Base-by-base conservation (phyloP, 1,140 invertebrate species). In the Anastatus disparis region DNA sequence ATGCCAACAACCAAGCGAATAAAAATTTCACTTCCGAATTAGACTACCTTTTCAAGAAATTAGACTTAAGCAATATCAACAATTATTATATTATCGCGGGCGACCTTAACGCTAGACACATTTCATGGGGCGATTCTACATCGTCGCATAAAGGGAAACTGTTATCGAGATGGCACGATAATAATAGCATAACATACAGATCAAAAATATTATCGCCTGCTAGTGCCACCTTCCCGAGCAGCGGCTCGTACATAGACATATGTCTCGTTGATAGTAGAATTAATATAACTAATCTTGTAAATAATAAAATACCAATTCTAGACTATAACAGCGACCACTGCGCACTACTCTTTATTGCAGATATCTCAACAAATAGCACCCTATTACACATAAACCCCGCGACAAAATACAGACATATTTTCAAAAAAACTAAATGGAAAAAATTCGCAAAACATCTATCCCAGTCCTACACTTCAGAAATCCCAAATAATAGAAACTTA, bases 131-230 rank as follows among this genome's bases (percentile, higher is more conserved):
- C 13, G 72, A 76, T 31, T 1, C 1, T 20, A 52, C 22, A 15
- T 71, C 67, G 12, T 74, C 71, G 12, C 22, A 52, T 1, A 55
- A 42, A 7, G 70, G 72, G 0, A 46, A 17, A 4, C 2, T 26
- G 2, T 27, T 76, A 22, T 42, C 68, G 31, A 70, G 61, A 8
- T 76, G 72, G 75, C 1, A 53, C 6, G 3, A 59, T 3, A 70
- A 58, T 7, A 65, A 72, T 9, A 7, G 22, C 2, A 13, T 68
- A 0, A 0, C n/a, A 24, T 68, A 58, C 15, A 72, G 53, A 70
- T n/a, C 40, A 0, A 46, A 46, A n/a, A 4, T 75, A 8, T 62
- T 58, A 4, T 56, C 40, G 2, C 40, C 71, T 17, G 44, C 35
- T 40, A 24, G 17, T 8, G 66, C 74, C 15, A 70, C 70, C 0